Base-by-base conservation (phyloP, 2,797 vertebrate genomes). In the Graptemys geographica region DNA sequence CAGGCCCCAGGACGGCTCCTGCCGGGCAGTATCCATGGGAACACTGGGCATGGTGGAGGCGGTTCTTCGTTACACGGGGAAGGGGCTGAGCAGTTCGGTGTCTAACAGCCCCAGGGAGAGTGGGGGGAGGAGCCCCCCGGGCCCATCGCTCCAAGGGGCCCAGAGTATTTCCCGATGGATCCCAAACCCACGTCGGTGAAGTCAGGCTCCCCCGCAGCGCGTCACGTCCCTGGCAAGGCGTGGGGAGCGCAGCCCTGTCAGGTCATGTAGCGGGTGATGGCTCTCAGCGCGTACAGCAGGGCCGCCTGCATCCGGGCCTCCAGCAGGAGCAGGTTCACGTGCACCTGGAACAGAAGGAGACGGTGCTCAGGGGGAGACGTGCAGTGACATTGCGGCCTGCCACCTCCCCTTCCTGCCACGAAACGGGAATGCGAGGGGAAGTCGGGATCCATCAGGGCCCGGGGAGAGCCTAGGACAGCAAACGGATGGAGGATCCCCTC, bases 241-340 rank as follows among this genome's bases (percentile, higher is more conserved):
- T 72, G 87, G 87, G 74, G 87, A 84, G 94, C 86, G 3, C 37
- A 8, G 76, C n/a, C 5, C 1, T 37, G 81, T 98, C 98, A 98
- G 93, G 98, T 98, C 98, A 98, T 98, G 92, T 98, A 98, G 82
- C 97, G 98, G n/a, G 98, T 98, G 97, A 98, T 97, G 1, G 98
- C 98, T 0, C 98, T 92, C 59, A 98, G 98, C 44, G 98, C 98
- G 0, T 98, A 98, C 11, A 98, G 98, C 92, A 98, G 96, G 44
- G 98, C 98, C 0, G 98, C 98, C 93, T 98, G 98, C 97, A 98
- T 98, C 16, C 98, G 98, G 2, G 98, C 98, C 96, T 98, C 98
- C 79, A 98, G 96, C 53, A 98, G 86, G 5, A 98, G 97, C 87
- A 98, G 96, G 88, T 98, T 98, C 97, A 98, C 84, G 1, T 98